Percentiles rank a stretch among this genome's conserved stretches.
Evolutionary conservation across 2,113 vertebrate genomes (phyloP).

Genomic region (Pygoscelis adeliae): DNA sequence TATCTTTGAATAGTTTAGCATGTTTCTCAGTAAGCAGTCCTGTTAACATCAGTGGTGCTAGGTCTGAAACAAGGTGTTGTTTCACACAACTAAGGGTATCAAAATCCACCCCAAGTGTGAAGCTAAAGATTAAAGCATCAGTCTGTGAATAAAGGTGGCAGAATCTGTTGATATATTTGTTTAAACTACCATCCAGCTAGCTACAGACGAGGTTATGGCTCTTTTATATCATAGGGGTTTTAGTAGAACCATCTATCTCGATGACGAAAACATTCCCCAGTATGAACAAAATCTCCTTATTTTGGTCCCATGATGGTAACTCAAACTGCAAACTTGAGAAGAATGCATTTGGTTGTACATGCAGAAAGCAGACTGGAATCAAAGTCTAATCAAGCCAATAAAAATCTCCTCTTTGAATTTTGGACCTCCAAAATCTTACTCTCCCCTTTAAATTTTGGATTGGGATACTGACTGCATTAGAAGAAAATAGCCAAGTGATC

Average conservation of each 20-base stretch:
- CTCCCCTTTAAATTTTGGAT: not conserved
- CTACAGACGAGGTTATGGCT: not conserved
- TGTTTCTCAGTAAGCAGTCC: not conserved
- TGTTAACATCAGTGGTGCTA: not conserved
- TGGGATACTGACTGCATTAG: not conserved
- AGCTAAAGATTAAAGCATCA: not conserved
- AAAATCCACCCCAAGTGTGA: not conserved
- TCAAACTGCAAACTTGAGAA: not conserved
- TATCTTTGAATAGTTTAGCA: not conserved
- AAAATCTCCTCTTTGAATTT: not conserved
- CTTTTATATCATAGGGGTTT: not conserved
- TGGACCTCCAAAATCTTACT: not conserved
- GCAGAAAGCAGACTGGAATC: not conserved
- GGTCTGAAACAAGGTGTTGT: not conserved
- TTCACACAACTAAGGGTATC: not conserved
- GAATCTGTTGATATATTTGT: not conserved
- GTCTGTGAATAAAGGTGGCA: not conserved
- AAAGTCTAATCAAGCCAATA: not conserved
- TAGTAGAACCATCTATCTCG: not conserved
- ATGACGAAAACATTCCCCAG: not conserved
- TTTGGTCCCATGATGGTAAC: not conserved
- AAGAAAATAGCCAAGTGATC: not conserved
- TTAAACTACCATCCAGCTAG: not conserved
- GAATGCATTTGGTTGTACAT: not conserved
- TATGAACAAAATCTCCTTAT: not conserved